phyloP scores from a whole-genome alignment of 2,888 invertebrate genomes.

The Drosophila kanekoi region DNA sequence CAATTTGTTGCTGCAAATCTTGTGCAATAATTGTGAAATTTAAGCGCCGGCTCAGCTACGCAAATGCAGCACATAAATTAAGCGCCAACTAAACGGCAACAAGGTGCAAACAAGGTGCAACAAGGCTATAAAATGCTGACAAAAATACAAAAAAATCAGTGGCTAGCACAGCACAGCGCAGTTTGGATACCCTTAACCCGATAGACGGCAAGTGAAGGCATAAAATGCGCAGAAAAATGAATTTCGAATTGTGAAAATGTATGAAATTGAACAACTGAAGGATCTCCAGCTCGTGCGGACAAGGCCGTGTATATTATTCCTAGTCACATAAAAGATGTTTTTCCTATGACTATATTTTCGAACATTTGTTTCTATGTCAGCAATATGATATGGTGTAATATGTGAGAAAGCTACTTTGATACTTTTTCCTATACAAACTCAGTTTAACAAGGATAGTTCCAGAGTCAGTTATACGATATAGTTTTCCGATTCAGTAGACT shows the following conservation, averaged over 20 bases:
- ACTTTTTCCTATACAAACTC: no score
- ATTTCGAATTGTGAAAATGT: no score
- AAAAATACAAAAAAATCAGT: not conserved
- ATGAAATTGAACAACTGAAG: no score
- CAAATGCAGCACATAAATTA: slow-evolving; percentile 82
- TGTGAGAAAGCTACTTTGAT: no score
- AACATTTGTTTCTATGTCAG: not conserved
- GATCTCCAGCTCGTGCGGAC: no score
- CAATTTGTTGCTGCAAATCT: slow-evolving; percentile 45
- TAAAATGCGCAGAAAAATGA: no score
- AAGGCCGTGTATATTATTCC: not conserved
- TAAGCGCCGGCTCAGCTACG: slow-evolving; percentile 57
- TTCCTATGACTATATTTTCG: not conserved
- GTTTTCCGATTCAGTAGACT: not conserved
- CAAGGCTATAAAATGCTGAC: slow-evolving; percentile 5
- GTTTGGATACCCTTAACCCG: not conserved
- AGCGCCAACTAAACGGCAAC: slow-evolving; percentile 71
- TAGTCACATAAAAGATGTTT: no score
- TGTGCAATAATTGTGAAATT: slow-evolving; percentile 37
- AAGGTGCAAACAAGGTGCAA: slow-evolving; percentile 55
- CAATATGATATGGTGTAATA: not conserved
- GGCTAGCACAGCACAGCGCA: not conserved
- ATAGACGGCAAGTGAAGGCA: not conserved
- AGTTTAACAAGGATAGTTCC: no score
- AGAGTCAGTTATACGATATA: not conserved